These are phyloP conservation scores for Tipula confusa DNA, from an alignment of 2,888 invertebrate genomes.

Conservation along the genomic window DNA sequence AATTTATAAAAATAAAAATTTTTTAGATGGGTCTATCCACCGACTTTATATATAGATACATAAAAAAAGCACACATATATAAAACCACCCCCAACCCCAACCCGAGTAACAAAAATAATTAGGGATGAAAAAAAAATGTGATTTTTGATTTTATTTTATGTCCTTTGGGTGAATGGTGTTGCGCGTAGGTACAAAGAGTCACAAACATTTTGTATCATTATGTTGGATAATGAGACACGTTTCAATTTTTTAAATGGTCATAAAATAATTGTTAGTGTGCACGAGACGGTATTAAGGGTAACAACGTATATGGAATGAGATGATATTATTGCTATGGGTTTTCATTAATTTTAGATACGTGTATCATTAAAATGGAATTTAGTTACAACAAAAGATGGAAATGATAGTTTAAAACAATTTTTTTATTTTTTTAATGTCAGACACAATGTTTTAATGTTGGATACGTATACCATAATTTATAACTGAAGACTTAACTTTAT, in stretches of 20 bases:
- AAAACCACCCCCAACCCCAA: no score
- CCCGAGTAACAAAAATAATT: not conserved
- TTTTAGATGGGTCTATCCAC: not conserved
- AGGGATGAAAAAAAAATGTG: no score
- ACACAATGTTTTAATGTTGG: not conserved
- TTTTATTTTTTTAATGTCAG: not conserved
- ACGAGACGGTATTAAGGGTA: not conserved
- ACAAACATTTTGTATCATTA: not conserved
- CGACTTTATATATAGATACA: not conserved
- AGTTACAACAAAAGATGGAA: not conserved
- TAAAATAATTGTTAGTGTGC: not conserved
- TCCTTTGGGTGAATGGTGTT: not conserved
- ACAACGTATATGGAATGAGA: not conserved
- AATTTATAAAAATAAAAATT: not conserved
- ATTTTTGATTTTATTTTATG: not conserved
- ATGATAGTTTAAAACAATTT: not conserved
- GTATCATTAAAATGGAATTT: not conserved
- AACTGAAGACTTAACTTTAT: not conserved
- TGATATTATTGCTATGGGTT: not conserved
- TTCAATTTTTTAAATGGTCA: conserved; percentile 1
- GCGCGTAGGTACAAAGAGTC: not conserved
- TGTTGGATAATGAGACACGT: not conserved
- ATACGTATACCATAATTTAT: not conserved
- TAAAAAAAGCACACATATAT: no score
- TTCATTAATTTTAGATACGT: conserved; percentile 12